Evolutionary conservation across 64 coral and sea anemone species (phyloP), one percentile per base, ranked within the genome.

Genomic region (Actinia equina): DNA sequence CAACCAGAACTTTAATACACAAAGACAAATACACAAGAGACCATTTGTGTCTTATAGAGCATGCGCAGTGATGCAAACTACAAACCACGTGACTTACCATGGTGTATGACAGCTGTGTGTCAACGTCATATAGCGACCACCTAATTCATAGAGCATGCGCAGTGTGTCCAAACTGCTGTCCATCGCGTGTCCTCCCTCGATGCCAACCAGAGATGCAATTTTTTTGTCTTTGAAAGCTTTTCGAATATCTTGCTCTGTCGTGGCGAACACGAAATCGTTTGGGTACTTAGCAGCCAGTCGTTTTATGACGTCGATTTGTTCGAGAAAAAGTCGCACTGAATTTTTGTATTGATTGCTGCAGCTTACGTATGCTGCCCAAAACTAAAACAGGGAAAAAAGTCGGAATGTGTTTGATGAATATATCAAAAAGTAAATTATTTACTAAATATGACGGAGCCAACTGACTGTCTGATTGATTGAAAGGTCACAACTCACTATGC

Each of bases 21-120:
- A 37, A 37, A 37, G 30, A 37, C 30, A 37, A 37, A 37, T 37
- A 37, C 30, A 37, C 30, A n/a, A n/a, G n/a, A n/a, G n/a, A n/a
- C n/a, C n/a, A 37, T 37, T 37, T 37, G 30, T 37, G 30, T 37
- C 52, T 12, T 12, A 54, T 54, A 95, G 88, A 95, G 27, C 93
- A 95, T 95, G 17, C 93, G 67, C n/a, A 95, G 71, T 12, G 81
- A 81, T 74, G 91, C 4, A 49, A 86, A 20, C 91, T 3, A 46
- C 41, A n/a, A 10, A 61, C 80, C 87, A 44, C 16, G 17, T 46
- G 25, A 86, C 93, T 52, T 83, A 95, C 94, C 94, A 95, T 51
- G 94, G 94, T 19, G 94, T 95, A 46, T 95, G 94, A 44, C 94
- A 95, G 17, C 52, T 78, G 61, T 95, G 94, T 11, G 94, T 95